A percentile compares a stretch with the other conserved stretches of the same genome.
Conservation (phyloP, 2,888 invertebrate genomes). For the Scaeva pyrastri region DNA sequence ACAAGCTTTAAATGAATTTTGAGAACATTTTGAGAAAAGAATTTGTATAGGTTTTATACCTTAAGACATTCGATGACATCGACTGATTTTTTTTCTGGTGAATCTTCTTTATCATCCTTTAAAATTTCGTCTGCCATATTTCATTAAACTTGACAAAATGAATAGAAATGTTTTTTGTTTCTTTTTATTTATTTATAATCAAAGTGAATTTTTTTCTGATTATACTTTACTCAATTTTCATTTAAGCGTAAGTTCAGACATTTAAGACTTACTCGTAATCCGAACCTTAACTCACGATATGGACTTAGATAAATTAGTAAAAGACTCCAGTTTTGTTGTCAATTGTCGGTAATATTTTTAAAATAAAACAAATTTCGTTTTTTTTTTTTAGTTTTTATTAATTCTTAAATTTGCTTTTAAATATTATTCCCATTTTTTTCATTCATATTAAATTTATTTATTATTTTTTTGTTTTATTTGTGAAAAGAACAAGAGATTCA, state of each 20-base stretch:
- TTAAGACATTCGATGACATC: not conserved
- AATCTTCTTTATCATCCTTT: not conserved
- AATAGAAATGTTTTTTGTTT: not conserved
- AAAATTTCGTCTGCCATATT: not conserved
- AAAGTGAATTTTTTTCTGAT: too few species aligned
- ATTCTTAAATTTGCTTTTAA: slow-evolving; percentile 56
- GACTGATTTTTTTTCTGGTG: not conserved
- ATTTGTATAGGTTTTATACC: not conserved
- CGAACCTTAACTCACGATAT: too few species aligned
- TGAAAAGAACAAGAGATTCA: slow-evolving; percentile 66
- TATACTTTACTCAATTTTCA: too few species aligned
- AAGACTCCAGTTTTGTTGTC: too few species aligned
- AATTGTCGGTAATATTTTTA: not conserved
- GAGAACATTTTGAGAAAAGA: not conserved
- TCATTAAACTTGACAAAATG: not conserved
- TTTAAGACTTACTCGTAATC: too few species aligned
- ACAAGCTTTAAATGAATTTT: slow-evolving; percentile 81
- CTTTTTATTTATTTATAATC: not conserved
- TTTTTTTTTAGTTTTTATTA: slow-evolving; percentile 67
- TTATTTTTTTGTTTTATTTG: slow-evolving; percentile 39
- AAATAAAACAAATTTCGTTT: slow-evolving; percentile 9
- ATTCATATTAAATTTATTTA: slow-evolving; percentile 38
- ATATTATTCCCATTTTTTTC: slow-evolving; percentile 62
- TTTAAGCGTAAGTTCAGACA: too few species aligned
- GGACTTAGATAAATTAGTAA: too few species aligned